Conservation (phyloP, 2,797 vertebrate genomes). For the Austrolebias charrua region DNA sequence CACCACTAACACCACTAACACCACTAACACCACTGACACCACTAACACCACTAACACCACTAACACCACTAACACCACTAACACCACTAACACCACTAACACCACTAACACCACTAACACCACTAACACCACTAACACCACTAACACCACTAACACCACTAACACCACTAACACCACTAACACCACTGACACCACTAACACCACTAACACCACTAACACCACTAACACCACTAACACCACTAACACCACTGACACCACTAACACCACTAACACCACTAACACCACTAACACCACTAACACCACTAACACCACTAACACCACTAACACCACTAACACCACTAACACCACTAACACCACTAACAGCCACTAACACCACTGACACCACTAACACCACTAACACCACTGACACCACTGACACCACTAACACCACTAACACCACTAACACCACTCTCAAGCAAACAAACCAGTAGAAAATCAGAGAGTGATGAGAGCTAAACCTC, state of each 20-base stretch:
- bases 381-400: no score
- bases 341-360: slow-evolving; percentile 66
- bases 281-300: slow-evolving; percentile 66
- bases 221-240: slow-evolving; percentile 64
- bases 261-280: no score
- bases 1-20: slow-evolving; percentile 68
- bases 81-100: slow-evolving; percentile 69
- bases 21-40: slow-evolving; percentile 66
- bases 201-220: no score
- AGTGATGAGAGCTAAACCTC: slow-evolving; percentile 42
- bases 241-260: slow-evolving; percentile 67
- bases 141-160: slow-evolving; percentile 66
- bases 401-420: slow-evolving; percentile 67
- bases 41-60: no score
- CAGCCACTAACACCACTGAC: no score
- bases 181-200: slow-evolving; percentile 67
- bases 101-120: slow-evolving; percentile 66
- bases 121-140: slow-evolving; percentile 64
- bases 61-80: slow-evolving; percentile 67
- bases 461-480: slow-evolving; percentile 35
- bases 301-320: slow-evolving; percentile 64
- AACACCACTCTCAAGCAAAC: slow-evolving; percentile 52
- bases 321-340: slow-evolving; percentile 66
- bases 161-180: slow-evolving; percentile 66
- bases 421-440: slow-evolving; percentile 66